Evolutionary conservation across 2,888 invertebrate species (phyloP), one percentile per base, ranked within the genome.

Genomic region (Aporophyla nigra): DNA sequence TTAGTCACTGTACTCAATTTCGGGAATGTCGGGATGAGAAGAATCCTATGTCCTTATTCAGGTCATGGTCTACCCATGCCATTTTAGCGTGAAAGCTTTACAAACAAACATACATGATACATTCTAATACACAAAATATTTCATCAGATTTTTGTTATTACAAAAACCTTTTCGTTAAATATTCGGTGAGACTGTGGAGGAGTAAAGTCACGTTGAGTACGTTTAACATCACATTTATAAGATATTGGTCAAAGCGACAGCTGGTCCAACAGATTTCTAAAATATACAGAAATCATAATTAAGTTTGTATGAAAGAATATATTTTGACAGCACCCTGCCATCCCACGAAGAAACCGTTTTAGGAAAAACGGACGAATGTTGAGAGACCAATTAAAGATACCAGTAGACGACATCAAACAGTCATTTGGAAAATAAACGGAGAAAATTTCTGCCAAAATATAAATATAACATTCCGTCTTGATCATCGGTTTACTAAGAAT

Each of bases 351-450:
- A 56, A 65, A 53, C n/a, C 21, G 2, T 59, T 66, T 53, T 21
- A 70, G 66, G 69, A 78, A 81, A 33, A 81, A 78, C 24, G 49
- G 5, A 58, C 58, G 43, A 43, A 69, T 54, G 69, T 56, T 61
- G 21, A 70, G 53, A 69, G 27, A 43, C 40, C 63, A 78, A 82
- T 82, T 82, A 63, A 61, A 67, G n/a, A 70, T 12, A 73, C 46
- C 53, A 82, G 67, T 66, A 40, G 10, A 66, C 19, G 62, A 77
- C 59, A 76, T 51, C 40, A 33, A 78, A 61, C 46, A 51, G 16
- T 68, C 69, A 70, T 72, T 81, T 40, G 14, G 9, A 70, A 72
- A 54, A 62, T 24, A 70, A 66, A 83, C 16, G 10, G 14, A 14
- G 53, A 40, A 81, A 46, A 33, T 24, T 1, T 24, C n/a, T 10